A percentile compares a stretch with the other conserved stretches of the same genome.
phyloP scores from a whole-genome alignment of 2,888 invertebrate genomes.

The Candidula unifasciata region DNA sequence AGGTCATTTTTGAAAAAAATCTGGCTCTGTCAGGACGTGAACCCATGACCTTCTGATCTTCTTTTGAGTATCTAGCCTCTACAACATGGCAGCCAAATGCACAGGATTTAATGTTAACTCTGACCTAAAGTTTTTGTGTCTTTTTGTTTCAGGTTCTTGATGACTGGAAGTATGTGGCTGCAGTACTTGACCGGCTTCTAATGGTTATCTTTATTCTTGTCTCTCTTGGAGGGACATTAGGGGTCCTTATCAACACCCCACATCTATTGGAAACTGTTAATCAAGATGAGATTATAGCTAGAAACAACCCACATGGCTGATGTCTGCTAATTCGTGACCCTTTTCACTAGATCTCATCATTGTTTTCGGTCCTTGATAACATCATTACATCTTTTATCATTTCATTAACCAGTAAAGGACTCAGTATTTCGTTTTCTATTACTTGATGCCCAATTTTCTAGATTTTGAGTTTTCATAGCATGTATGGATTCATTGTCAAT shows the following conservation, averaged over 20 bases:
- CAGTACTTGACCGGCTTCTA: slow-evolving; percentile 97
- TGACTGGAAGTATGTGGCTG: slow-evolving; percentile 99
- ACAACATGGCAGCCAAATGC: too few relatives aligned
- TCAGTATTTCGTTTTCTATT: too few relatives aligned
- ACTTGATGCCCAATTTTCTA: too few relatives aligned
- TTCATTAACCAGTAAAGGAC: too few relatives aligned
- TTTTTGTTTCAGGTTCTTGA: slow-evolving; percentile 89
- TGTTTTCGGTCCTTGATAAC: background rate
- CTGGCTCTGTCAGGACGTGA: too few relatives aligned
- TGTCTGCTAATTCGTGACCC: background rate
- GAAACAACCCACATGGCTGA: background rate
- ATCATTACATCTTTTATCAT: too few relatives aligned
- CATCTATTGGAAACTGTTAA: slow-evolving; percentile 91
- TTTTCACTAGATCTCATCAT: too few relatives aligned
- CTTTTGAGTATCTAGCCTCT: too few relatives aligned
- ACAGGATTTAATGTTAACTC: background rate
- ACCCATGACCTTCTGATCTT: too few relatives aligned
- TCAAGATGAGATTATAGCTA: slow-evolving; percentile 66
- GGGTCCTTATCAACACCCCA: slow-evolving; percentile 97
- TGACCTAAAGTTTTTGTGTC: background rate
- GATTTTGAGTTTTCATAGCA: too few relatives aligned
- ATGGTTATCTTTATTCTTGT: slow-evolving; percentile 97
- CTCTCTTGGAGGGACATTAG: slow-evolving; percentile 95
- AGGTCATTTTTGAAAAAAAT: too few relatives aligned
- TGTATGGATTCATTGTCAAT: too few relatives aligned